Evolutionary conservation across 2,888 invertebrate genomes (phyloP), one percentile per base, ranked within the genome.

Genomic region (Sicus ferrugineus): DNA sequence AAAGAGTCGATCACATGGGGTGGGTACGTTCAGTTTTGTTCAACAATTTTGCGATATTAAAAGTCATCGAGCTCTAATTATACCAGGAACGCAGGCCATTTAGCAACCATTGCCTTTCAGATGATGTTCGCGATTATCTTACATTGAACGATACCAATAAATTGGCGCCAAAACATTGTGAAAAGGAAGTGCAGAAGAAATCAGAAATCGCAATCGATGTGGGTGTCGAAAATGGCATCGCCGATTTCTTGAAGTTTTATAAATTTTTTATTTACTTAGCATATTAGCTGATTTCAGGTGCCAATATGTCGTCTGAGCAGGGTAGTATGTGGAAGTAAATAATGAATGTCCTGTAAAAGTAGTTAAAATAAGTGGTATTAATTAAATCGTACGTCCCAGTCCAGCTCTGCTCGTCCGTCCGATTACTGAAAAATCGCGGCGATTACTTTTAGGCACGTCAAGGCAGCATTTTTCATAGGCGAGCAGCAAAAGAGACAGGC

Each of bases 11-110:
- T n/a, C n/a, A n/a, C n/a, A n/a, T n/a, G n/a, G n/a, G n/a, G n/a
- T n/a, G n/a, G n/a, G n/a, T n/a, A n/a, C n/a, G n/a, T n/a, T n/a
- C n/a, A n/a, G n/a, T n/a, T n/a, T n/a, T n/a, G n/a, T n/a, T n/a
- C n/a, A n/a, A n/a, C n/a, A n/a, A n/a, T 75, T 75, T 74, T 72
- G 73, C 73, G 74, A 74, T 74, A 77, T 77, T 76, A 75, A 75
- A 77, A 77, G 78, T 77, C 76, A 77, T 75, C 78, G 77, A 78
- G 77, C 78, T 78, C 77, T 78, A 76, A 76, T 77, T 77, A 67
- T 74, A 74, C 71, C 72, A 75, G 78, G 77, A 48, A 66, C 67
- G 28, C 77, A 78, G 76, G 66, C 48, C 19, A 16, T 56, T 11
- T 7, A 72, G 70, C 31, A 68, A 73, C n/a, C n/a, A n/a, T n/a